These are phyloP conservation scores for Coelogynopora nodosa DNA, from an alignment of 2,888 invertebrate species.

Conservation along the genomic window DNA sequence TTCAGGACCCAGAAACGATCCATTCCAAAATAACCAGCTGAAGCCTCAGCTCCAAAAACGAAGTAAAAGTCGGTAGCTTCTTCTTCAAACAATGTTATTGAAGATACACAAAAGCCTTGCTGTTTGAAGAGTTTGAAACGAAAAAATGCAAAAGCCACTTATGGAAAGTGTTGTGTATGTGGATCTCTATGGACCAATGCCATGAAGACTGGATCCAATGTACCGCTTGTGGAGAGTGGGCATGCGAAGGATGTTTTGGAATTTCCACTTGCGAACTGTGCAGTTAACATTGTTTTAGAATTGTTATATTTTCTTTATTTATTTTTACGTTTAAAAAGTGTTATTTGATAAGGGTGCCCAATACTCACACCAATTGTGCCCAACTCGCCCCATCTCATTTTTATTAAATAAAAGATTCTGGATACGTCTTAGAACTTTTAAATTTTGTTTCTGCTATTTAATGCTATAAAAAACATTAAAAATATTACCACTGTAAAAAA, in stretches of 20 bases:
- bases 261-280: neutral
- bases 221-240: neutral
- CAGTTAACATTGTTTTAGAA: too few relatives aligned
- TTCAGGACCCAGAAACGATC: neutral
- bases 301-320: too few relatives aligned
- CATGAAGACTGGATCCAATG: neutral
- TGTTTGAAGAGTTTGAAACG: neutral
- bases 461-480: too few relatives aligned
- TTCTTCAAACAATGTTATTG: neutral
- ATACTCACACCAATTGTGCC: too few relatives aligned
- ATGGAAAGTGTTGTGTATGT: neutral
- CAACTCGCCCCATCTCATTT: too few relatives aligned
- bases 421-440: too few relatives aligned
- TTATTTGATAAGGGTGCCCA: too few relatives aligned
- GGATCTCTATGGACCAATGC: neutral
- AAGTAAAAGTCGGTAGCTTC: neutral
- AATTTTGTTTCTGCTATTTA: too few relatives aligned
- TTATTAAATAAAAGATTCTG: too few relatives aligned
- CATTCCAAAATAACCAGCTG: neutral
- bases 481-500: too few relatives aligned
- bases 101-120: neutral
- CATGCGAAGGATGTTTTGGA: neutral
- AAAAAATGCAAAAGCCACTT: neutral
- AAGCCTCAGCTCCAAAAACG: neutral
- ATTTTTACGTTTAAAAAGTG: too few relatives aligned